Evolutionary conservation across 2,888 invertebrate species (phyloP), one percentile per base, ranked within the genome.

Genomic region (Piscicola geometra): DNA sequence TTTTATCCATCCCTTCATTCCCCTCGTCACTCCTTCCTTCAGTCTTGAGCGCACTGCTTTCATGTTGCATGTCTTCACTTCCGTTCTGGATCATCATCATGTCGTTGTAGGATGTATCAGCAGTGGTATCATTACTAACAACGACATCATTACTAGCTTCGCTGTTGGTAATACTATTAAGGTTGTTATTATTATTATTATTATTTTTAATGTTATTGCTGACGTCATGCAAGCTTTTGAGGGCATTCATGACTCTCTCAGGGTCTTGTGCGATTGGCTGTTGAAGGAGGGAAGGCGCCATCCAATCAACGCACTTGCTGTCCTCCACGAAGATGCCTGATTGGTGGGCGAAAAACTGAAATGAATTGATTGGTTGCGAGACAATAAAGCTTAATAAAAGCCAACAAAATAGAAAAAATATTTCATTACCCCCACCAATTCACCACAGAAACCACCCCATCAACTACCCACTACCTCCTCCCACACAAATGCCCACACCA

Each of bases 91-190:
- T 32, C 41, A 25, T 25, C 15, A 36, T 41, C 5, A 3, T 41
- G 41, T 41, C 15, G 41, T 41, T 41, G 15, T 15, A 41, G 15
- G 3, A 33, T 36, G 56, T 67, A 78, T 78, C 21, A 79, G 76
- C 1, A 83, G 79, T 18, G 66, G 50, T 41, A 41, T 41, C 15
- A 41, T 41, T 41, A 41, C 15, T 41, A 41, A 41, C 41, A 41
- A n/a, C n/a, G n/a, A n/a, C n/a, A n/a, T n/a, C n/a, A n/a, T n/a
- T n/a, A n/a, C n/a, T n/a, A n/a, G n/a, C n/a, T n/a, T n/a, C n/a
- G n/a, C 15, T 41, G 15, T 41, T 41, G 41, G 15, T 41, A 41
- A 9, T 41, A 41, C 15, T 41, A 41, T 41, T 41, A 41, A 41
- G 5, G 15, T 41, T 41, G 15, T 41, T 41, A 15, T 9, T 41